Evolutionary conservation across 1,140 invertebrate species (phyloP).

Genomic region (Macrotrachela quadricornifera): DNA sequence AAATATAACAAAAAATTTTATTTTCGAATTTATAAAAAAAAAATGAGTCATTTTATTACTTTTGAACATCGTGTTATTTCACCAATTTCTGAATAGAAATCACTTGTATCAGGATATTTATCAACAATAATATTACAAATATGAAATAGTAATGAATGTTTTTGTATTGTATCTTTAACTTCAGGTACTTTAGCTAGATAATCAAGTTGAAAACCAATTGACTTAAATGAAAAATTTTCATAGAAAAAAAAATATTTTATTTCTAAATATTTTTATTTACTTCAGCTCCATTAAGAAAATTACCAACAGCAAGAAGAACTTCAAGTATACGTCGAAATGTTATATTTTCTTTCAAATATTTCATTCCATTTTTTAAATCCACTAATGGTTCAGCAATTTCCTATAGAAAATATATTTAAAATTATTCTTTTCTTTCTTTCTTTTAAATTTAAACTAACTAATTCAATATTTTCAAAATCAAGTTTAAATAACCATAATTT

Average conservation of each 20-base stretch:
- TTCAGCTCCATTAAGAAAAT: constrained; percentile 81
- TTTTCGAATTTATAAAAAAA: background rate
- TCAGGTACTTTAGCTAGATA: constrained; percentile 92
- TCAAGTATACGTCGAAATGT: constrained; percentile 84
- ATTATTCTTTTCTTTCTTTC: background rate
- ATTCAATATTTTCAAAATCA: constrained; percentile 86
- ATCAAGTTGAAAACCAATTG: constrained; percentile 91
- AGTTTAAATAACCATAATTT: constrained; percentile 95
- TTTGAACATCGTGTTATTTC: constrained; percentile 46
- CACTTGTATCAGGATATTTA: constrained; percentile 67
- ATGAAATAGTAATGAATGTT: constrained; percentile 87
- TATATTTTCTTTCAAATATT: constrained; percentile 48
- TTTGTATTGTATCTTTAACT: constrained; percentile 96
- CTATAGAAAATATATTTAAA: constrained; percentile 28
- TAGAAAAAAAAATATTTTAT: background rate
- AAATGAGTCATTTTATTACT: constrained; percentile 15
- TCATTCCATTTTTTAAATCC: constrained; percentile 88
- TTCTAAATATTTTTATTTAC: constrained; percentile 26
- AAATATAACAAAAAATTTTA: background rate
- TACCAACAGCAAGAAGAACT: constrained; percentile 76
- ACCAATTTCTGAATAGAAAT: constrained; percentile 80
- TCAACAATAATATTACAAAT: constrained; percentile 90
- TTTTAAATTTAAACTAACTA: constrained; percentile 35
- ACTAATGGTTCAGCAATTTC: constrained; percentile 94
- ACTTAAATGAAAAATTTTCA: constrained; percentile 28